Percentiles rank a stretch among this genome's conserved stretches.
These are phyloP conservation scores for Hozukius guyotensis DNA, from an alignment of 2,797 vertebrate genomes.

Conservation along the genomic window DNA sequence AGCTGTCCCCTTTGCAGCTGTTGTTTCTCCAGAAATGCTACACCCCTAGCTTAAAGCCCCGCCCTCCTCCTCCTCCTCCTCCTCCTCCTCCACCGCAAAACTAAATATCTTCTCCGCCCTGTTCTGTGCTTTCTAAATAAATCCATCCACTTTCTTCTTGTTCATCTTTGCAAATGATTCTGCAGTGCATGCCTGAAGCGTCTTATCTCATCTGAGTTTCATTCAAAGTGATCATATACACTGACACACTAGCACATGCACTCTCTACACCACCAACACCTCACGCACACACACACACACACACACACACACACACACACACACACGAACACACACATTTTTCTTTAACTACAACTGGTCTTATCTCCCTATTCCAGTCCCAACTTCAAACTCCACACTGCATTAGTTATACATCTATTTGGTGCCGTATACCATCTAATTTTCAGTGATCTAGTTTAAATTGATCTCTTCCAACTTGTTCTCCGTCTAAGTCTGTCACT, in stretches of 20 bases:
- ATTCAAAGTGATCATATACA: not conserved
- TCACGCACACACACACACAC: no score
- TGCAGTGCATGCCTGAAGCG: not conserved
- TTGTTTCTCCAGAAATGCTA: slow-evolving; percentile 70
- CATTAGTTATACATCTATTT: not conserved
- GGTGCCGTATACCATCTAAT: not conserved
- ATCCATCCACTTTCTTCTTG: slow-evolving; percentile 58
- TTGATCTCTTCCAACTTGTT: not conserved
- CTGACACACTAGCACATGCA: no score
- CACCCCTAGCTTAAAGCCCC: slow-evolving; percentile 37
- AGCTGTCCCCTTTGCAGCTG: slow-evolving; percentile 78
- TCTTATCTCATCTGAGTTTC: not conserved
- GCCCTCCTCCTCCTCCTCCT: not conserved
- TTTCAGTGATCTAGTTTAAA: not conserved
- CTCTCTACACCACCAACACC: no score
- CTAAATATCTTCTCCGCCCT: slow-evolving; percentile 3
- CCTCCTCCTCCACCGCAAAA: not conserved
- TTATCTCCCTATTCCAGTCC: not conserved
- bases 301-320: no score
- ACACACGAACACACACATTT: not conserved
- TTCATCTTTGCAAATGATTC: slow-evolving; percentile 27
- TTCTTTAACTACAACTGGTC: not conserved
- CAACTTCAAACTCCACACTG: not conserved
- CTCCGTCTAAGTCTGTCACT: not conserved
- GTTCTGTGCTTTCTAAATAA: slow-evolving; percentile 76